phyloP scores from a whole-genome alignment of 2,113 vertebrate genomes.

The Theristicus caerulescens region DNA sequence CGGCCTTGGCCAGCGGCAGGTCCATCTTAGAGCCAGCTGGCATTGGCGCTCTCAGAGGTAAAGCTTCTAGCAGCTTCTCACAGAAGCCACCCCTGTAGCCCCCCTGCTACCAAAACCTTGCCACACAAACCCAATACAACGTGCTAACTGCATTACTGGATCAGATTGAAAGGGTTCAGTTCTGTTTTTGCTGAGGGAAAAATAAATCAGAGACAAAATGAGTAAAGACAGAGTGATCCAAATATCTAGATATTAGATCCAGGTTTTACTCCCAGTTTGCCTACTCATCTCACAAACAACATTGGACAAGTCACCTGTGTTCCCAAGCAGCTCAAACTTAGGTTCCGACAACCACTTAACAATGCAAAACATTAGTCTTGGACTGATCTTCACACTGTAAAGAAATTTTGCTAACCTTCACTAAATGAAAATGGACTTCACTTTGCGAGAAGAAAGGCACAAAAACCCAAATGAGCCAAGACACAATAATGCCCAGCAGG shows the following conservation, averaged over 20 bases:
- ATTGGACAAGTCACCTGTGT: not conserved
- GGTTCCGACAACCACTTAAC: not conserved
- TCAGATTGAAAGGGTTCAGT: not conserved
- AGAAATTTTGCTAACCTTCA: not conserved
- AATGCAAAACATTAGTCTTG: not conserved
- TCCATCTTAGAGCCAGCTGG: not conserved
- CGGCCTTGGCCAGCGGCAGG: not conserved
- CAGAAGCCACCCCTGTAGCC: not conserved
- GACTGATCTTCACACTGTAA: not conserved
- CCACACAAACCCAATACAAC: not conserved
- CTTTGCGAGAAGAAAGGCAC: not conserved
- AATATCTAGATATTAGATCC: not conserved
- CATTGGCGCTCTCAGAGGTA: not conserved
- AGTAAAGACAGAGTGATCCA: not conserved
- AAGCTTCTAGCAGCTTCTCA: not conserved
- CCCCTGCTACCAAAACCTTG: not conserved
- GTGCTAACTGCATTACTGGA: constrained; percentile 12
- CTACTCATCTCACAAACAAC: not conserved
- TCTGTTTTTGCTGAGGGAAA: not conserved
- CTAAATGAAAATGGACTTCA: not conserved
- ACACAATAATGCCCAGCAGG: not conserved
- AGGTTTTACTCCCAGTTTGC: not conserved
- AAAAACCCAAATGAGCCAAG: not conserved
- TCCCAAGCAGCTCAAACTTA: not conserved
- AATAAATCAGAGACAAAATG: not conserved